Conservation (phyloP, 2,797 vertebrate species). For the Aldrovandia affinis region DNA sequence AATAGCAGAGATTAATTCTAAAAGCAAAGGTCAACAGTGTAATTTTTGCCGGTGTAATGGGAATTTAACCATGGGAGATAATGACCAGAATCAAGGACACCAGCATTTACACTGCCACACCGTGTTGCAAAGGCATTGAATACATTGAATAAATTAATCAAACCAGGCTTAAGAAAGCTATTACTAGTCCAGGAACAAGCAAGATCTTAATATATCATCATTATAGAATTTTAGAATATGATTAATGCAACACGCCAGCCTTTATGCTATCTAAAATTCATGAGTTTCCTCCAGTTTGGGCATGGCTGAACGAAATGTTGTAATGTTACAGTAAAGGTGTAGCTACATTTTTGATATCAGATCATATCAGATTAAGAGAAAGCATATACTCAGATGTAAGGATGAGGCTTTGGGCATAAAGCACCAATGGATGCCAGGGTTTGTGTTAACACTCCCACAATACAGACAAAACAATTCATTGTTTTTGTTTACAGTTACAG, state of each 20-base stretch:
- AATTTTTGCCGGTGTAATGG: conserved; percentile 63
- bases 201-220: conserved; percentile 62
- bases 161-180: conserved; percentile 39
- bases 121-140: conserved; percentile 5
- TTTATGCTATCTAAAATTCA: not conserved
- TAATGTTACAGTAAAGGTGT: not conserved
- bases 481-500: not conserved
- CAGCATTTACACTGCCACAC: conserved; percentile 22
- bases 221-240: conserved; percentile 56
- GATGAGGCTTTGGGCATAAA: not conserved
- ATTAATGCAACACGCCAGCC: not conserved
- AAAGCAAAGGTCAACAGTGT: conserved; percentile 66
- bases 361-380: too few relatives aligned
- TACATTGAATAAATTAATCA: conserved; percentile 33
- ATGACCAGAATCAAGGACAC: conserved; percentile 48
- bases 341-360: too few relatives aligned
- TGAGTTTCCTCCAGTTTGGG: not conserved
- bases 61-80: conserved; percentile 64
- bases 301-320: not conserved
- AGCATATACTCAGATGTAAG: not conserved
- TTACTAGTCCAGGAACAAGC: conserved; percentile 58
- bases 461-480: too few relatives aligned
- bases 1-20: conserved; percentile 49
- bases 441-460: not conserved
- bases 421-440: not conserved